Conservation (phyloP, 2,113 vertebrate genomes). For the Myrmecobius fasciatus region DNA sequence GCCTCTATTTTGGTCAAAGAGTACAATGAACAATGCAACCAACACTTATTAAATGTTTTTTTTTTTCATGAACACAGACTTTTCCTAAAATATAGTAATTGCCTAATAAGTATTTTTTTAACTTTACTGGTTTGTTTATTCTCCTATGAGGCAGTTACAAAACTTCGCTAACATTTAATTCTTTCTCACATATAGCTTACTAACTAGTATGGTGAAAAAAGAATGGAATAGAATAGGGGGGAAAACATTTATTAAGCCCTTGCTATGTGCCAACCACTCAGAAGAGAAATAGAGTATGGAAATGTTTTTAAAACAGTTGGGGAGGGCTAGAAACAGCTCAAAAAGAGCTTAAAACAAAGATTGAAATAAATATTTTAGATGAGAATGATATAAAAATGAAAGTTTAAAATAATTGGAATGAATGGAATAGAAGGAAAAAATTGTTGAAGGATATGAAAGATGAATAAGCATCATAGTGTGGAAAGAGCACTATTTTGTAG, state of each 20-base stretch:
- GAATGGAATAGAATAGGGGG: background rate
- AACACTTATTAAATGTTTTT: background rate
- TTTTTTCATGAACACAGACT: background rate
- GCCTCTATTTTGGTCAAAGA: background rate
- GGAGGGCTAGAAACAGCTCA: too few species aligned
- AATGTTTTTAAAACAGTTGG: too few species aligned
- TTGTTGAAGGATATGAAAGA: too few species aligned
- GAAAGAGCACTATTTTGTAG: too few species aligned
- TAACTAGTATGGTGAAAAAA: background rate
- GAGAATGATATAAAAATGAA: too few species aligned
- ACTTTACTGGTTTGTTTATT: background rate
- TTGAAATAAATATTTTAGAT: too few species aligned
- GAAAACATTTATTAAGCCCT: background rate
- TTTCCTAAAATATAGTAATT: background rate
- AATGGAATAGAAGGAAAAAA: too few species aligned
- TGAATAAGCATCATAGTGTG: too few species aligned
- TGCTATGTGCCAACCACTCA: background rate
- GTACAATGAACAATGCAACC: background rate
- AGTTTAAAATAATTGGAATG: too few species aligned
- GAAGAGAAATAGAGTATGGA: too few species aligned
- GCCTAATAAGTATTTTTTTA: background rate
- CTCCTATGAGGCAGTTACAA: background rate
- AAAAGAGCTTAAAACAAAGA: too few species aligned
- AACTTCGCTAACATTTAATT: background rate
- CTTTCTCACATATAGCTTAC: background rate